Evolutionary conservation across 2,113 vertebrate species (phyloP).

Genomic region (Laticauda laticaudata): DNA sequence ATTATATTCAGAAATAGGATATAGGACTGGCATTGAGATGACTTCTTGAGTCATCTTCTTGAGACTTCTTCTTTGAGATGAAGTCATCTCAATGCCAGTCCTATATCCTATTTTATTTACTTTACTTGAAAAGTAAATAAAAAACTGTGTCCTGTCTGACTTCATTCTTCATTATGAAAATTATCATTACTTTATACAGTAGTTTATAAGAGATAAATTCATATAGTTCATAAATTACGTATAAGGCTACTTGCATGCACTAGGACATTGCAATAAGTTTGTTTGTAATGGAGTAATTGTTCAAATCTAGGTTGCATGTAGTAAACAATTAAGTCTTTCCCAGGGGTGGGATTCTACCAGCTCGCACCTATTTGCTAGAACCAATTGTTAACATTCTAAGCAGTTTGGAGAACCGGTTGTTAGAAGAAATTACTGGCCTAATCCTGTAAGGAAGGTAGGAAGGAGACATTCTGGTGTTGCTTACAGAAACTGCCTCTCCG

Average conservation of each 20-base stretch:
- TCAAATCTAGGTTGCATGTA: conserved; percentile 24
- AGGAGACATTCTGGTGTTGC: too few species aligned
- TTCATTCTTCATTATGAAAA: background rate
- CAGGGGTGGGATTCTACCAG: too few species aligned
- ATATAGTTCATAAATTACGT: conserved; percentile 5
- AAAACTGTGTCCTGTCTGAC: background rate
- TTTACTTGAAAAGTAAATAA: background rate
- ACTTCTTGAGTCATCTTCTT: too few species aligned
- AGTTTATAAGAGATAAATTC: background rate
- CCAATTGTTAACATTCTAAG: too few species aligned
- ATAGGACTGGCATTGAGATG: background rate
- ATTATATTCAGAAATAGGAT: background rate
- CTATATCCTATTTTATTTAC: too few species aligned
- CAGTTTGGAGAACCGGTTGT: too few species aligned
- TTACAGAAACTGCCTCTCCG: too few species aligned
- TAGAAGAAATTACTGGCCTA: too few species aligned
- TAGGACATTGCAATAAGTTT: conserved; percentile 16
- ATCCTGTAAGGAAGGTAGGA: too few species aligned
- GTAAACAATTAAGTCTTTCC: conserved; percentile 11
- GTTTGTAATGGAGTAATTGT: conserved; percentile 35
- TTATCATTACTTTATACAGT: background rate
- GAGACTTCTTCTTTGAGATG: too few species aligned
- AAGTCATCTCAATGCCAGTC: too few species aligned
- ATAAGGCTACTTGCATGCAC: background rate
- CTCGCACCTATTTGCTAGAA: too few species aligned